Conservation (phyloP, 2,888 invertebrate genomes). For the Drosophila setosimentum region DNA sequence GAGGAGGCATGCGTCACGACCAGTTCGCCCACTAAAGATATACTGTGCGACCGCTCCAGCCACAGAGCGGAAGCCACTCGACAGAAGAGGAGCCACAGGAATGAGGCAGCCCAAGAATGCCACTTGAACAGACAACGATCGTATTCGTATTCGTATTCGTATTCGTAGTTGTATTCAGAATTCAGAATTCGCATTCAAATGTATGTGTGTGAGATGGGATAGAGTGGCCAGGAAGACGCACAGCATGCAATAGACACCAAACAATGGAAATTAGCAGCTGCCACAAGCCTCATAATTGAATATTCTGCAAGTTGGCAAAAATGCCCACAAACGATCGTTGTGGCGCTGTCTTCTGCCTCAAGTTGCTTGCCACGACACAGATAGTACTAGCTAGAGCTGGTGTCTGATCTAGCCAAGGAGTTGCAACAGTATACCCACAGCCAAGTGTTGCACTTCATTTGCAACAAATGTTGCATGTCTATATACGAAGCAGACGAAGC, state of each 20-base stretch:
- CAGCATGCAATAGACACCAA: slow-evolving; percentile 19
- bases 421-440: slow-evolving; percentile 23
- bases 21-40: slow-evolving; percentile 49
- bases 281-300: slow-evolving; percentile 38
- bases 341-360: slow-evolving; percentile 2
- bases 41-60: slow-evolving; percentile 40
- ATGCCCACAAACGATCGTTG: neutral
- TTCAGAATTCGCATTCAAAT: slow-evolving; percentile 17
- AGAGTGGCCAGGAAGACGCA: slow-evolving; percentile 9
- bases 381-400: neutral
- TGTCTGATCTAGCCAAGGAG: slow-evolving; percentile 12
- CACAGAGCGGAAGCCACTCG: slow-evolving; percentile 69
- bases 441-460: slow-evolving; percentile 65
- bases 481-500: slow-evolving; percentile 5
- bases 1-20: slow-evolving; percentile 57
- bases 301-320: slow-evolving; percentile 32
- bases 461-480: slow-evolving; percentile 74
- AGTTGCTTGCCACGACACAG: slow-evolving; percentile 1
- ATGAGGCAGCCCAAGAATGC: slow-evolving; percentile 59
- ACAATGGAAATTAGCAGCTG: slow-evolving; percentile 49
- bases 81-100: slow-evolving; percentile 13
- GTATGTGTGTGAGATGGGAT: slow-evolving; percentile 6
- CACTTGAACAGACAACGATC: slow-evolving; percentile 64
- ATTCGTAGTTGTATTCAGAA: slow-evolving; percentile 3
- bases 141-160: slow-evolving; percentile 11